Conservation (phyloP, 1,140 invertebrate species). For the Eriosoma lanigerum region DNA sequence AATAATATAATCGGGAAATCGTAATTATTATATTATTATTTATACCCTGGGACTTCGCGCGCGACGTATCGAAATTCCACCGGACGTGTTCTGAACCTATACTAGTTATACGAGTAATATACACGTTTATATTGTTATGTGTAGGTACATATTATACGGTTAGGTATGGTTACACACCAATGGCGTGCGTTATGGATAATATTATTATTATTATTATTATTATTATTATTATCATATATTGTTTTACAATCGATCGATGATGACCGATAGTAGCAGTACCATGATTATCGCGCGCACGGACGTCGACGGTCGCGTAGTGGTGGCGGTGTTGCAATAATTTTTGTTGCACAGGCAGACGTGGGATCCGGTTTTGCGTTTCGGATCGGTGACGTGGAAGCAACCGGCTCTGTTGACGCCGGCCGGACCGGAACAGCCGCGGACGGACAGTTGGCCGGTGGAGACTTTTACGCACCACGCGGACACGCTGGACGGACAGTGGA, state of each 20-base stretch:
- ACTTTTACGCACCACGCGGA: slow-evolving; percentile 45
- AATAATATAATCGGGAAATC: too few relatives aligned
- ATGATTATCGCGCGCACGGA: not conserved
- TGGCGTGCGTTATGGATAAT: too few relatives aligned
- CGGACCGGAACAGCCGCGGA: slow-evolving; percentile 37
- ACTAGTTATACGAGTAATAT: too few relatives aligned
- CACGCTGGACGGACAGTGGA: slow-evolving; percentile 49
- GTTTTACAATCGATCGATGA: not conserved
- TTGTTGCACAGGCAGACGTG: slow-evolving; percentile 29
- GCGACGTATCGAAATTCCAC: too few relatives aligned
- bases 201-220: too few relatives aligned
- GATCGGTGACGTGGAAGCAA: slow-evolving; percentile 18
- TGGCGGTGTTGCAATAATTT: not conserved
- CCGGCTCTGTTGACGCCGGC: slow-evolving; percentile 32
- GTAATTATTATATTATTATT: too few relatives aligned
- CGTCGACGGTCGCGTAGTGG: not conserved
- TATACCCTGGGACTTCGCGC: too few relatives aligned
- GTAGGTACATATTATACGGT: too few relatives aligned
- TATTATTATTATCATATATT: too few relatives aligned
- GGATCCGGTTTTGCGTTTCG: not conserved
- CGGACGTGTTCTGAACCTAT: too few relatives aligned
- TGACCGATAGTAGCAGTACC: not conserved
- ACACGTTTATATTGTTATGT: too few relatives aligned
- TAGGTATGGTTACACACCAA: too few relatives aligned
- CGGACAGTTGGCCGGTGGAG: not conserved